Conservation (phyloP, 2,113 vertebrate species). For the Pitta sordida region DNA sequence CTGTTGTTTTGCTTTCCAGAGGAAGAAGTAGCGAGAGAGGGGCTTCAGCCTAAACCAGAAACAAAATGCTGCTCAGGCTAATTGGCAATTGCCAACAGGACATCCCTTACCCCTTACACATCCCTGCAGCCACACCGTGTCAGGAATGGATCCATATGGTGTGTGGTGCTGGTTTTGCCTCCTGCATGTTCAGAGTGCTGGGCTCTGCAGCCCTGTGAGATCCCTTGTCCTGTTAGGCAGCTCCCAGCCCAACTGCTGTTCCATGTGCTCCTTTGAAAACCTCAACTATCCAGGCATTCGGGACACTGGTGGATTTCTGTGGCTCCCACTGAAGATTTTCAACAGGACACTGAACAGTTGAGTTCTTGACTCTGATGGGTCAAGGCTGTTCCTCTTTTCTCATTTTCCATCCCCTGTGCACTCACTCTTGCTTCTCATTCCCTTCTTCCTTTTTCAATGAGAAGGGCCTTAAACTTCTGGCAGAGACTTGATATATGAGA, state of each 20-base stretch:
- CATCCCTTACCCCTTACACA: not conserved
- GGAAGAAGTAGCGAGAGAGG: not conserved
- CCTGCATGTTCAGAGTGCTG: accelerated
- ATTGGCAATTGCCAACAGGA: not conserved
- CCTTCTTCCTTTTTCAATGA: not conserved
- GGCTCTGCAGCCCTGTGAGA: not conserved
- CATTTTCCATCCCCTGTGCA: accelerated
- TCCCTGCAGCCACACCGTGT: not conserved
- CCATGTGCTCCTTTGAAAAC: accelerated
- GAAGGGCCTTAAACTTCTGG: conserved; percentile 26
- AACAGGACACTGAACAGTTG: not conserved
- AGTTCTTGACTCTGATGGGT: not conserved
- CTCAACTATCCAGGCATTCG: not conserved
- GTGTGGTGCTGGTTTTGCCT: not conserved
- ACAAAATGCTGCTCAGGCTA: not conserved
- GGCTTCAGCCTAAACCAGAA: not conserved
- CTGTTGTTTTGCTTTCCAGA: not conserved
- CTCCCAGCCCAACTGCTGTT: not conserved
- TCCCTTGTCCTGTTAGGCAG: not conserved
- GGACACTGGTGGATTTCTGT: not conserved
- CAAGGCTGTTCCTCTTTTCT: not conserved
- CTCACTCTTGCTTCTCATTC: not conserved
- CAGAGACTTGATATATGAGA: not conserved
- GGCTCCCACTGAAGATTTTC: not conserved
- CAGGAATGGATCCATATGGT: accelerated